A percentile compares a stretch with the other conserved stretches of the same genome.
These are phyloP conservation scores for Pristionchus entomophagus DNA, from an alignment of 2,888 invertebrate species.

Conservation along the genomic window DNA sequence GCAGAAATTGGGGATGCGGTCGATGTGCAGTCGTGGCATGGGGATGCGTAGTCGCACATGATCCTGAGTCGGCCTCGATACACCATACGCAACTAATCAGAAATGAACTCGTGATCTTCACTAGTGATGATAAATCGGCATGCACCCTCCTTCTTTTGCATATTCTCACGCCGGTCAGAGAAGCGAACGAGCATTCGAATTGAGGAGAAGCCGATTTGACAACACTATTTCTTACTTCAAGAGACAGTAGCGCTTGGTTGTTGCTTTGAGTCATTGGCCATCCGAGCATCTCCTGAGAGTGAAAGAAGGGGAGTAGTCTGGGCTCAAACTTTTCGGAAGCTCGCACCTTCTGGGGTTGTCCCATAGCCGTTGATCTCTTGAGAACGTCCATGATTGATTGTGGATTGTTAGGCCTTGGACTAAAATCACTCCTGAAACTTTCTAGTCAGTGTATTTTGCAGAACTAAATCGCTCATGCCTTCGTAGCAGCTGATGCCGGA, in stretches of 20 bases:
- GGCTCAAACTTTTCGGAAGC: background rate
- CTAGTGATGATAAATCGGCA: too few relatives aligned
- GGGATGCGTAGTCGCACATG: background rate
- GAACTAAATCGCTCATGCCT: background rate
- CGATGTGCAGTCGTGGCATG: background rate
- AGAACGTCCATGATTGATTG: background rate
- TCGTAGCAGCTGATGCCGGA: background rate
- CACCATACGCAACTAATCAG: background rate
- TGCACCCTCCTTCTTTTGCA: too few relatives aligned
- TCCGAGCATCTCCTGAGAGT: background rate
- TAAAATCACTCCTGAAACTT: background rate
- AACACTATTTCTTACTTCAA: background rate
- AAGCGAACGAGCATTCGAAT: too few relatives aligned
- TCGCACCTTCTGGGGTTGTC: background rate
- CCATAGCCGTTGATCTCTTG: background rate
- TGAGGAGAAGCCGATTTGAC: background rate
- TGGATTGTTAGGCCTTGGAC: background rate
- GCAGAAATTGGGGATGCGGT: background rate
- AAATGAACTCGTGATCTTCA: too few relatives aligned
- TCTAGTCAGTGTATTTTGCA: background rate
- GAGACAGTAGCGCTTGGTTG: background rate
- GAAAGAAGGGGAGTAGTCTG: background rate
- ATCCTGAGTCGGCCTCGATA: background rate
- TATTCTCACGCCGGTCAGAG: too few relatives aligned
- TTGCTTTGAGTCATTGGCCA: background rate